Base-by-base conservation (phyloP, 2,113 vertebrate genomes). In the Rutilus rutilus region DNA sequence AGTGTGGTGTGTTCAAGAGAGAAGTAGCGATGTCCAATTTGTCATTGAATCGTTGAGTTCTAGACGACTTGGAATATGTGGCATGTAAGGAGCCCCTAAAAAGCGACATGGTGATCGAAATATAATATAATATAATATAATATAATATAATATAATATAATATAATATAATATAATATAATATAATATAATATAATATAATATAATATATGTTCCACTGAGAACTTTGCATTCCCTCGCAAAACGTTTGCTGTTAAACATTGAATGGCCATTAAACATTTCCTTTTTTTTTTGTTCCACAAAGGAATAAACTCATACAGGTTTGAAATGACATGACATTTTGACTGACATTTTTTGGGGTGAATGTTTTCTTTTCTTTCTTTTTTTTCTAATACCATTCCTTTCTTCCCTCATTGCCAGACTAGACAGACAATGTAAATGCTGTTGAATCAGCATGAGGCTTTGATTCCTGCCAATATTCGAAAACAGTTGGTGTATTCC, bases 361-460 rank as follows among this genome's bases (percentile, higher is more conserved):
- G 71, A 25, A 45, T 19, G 23, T 8, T 74, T n/a, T 5, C 0
- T 1, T 74, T 74, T 74, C 11, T 27, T 27, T 27, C 1, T 21
- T 64, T 27, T 27, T 3, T 15, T 74, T 27, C 4, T 12, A 6
- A 73, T 14, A 42, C 11, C 6, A 50, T 47, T 27, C 6, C 12
- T 75, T 50, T 50, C 17, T 17, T 47, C n/a, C n/a, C 86, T 92
- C 86, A 92, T 92, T 92, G 91, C 89, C 91, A 85, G 84, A 64
- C 75, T 52, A 90, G 86, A 86, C 86, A 91, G 89, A 92, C 91
- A 92, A 93, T 91, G 90, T 87, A 81, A 90, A 90, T 80, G 88
- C 89, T 89, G 86, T 89, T 91, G 91, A 92, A 60, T 81, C 79
- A 89, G 83, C 45, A 86, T 88, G 84, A 88, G 89, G 90, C 87